phyloP scores from a whole-genome alignment of 1,140 invertebrate species.

The Bombus huntii region DNA sequence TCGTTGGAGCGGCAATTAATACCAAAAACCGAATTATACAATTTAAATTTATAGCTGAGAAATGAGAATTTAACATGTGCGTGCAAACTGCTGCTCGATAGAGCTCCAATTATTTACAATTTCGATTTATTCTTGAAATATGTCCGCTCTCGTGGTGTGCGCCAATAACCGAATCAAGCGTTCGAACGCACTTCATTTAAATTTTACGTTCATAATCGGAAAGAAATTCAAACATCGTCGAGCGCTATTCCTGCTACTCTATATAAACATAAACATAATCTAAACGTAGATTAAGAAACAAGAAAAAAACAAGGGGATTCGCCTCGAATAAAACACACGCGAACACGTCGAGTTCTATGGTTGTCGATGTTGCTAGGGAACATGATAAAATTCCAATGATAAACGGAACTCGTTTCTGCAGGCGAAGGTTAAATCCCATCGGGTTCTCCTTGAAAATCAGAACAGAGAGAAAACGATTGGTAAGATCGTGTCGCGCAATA shows the following conservation, averaged over 20 bases:
- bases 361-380: background rate
- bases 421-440: background rate
- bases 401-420: background rate
- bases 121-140: background rate
- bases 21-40: background rate
- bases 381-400: background rate
- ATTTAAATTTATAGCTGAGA: background rate
- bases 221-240: background rate
- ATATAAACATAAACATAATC: too few relatives aligned
- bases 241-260: too few relatives aligned
- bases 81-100: background rate
- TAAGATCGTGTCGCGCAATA: background rate
- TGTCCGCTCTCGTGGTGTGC: too few relatives aligned
- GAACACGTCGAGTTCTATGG: too few relatives aligned
- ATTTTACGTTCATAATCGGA: background rate
- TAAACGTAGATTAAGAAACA: background rate
- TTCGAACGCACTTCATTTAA: background rate
- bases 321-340: background rate
- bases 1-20: background rate
- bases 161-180: background rate
- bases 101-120: background rate
- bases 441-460: too few relatives aligned
- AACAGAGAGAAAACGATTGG: background rate
- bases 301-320: background rate
- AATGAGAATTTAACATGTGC: background rate